Evolutionary conservation across 2,797 vertebrate species (phyloP).

Genomic region (Pempheris klunzingeri): DNA sequence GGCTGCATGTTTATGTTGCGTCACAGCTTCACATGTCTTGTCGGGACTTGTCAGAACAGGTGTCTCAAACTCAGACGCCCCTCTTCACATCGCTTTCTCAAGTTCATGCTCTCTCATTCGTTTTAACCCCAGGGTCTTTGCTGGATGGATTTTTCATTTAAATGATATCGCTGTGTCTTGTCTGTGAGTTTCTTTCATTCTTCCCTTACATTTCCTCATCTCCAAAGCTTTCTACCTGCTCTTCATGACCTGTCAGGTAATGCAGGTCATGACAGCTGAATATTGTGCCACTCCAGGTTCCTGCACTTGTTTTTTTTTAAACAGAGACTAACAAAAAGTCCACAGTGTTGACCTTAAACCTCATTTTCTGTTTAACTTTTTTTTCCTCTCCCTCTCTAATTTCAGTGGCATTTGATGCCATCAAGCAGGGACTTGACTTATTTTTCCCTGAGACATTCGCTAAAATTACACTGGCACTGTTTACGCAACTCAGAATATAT

Average conservation of each 20-base stretch:
- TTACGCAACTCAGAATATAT: conserved; percentile 11
- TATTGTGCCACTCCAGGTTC: conserved; percentile 7
- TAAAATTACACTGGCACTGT: not conserved
- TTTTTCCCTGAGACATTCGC: not conserved
- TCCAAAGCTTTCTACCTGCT: not conserved
- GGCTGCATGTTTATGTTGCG: conserved; percentile 45
- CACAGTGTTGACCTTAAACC: conserved; percentile 18
- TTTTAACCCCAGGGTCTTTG: conserved; percentile 24
- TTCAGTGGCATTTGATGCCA: not conserved
- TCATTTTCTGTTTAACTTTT: conserved; percentile 1
- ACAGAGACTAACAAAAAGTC: conserved; percentile 1
- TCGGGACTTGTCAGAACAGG: conserved; percentile 68
- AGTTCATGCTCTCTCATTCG: conserved; percentile 19
- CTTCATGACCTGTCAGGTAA: not conserved
- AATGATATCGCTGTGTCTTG: conserved; percentile 12
- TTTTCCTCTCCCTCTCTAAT: not conserved
- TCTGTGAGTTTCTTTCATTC: conserved; percentile 9
- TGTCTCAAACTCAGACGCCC: conserved; percentile 47
- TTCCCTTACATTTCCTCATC: conserved; percentile 11
- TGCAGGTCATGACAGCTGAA: not conserved
- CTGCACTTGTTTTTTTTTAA: conserved; percentile 23
- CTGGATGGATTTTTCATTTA: conserved; percentile 6
- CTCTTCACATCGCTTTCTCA: conserved; percentile 16
- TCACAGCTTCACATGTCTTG: conserved; percentile 58
- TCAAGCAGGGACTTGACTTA: not conserved